Conservation (phyloP, 37 sponge, comb jelly and placozoan species). For the Axinella damicornis region DNA sequence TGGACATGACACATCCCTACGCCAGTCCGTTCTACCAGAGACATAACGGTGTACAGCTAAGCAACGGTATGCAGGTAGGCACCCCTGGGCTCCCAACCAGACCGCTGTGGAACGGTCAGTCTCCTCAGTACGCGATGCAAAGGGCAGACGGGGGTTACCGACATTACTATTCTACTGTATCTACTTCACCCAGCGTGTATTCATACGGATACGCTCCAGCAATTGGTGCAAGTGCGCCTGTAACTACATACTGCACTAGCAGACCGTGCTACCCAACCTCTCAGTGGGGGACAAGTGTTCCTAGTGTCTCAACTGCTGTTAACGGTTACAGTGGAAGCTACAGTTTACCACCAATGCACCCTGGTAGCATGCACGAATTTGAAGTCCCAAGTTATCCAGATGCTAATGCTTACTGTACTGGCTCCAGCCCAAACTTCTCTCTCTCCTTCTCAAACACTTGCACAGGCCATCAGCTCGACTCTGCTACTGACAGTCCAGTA, state of each 20-base stretch:
- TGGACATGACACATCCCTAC: slow-evolving; percentile 37
- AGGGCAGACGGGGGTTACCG: neutral
- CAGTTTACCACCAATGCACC: neutral
- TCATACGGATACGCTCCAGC: slow-evolving; percentile 34
- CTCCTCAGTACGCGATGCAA: slow-evolving; percentile 25
- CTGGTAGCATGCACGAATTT: slow-evolving; percentile 25
- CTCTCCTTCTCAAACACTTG: slow-evolving; percentile 31
- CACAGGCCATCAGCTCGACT: neutral
- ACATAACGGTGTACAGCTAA: slow-evolving; percentile 14
- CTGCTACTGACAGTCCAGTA: slow-evolving; percentile 43
- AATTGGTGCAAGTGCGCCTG: slow-evolving; percentile 8
- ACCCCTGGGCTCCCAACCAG: slow-evolving; percentile 16
- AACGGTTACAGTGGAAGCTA: neutral
- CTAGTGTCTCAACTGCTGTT: neutral
- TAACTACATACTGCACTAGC: neutral
- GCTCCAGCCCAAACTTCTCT: neutral
- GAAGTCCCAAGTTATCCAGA: neutral
- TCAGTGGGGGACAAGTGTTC: slow-evolving; percentile 9
- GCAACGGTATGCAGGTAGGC: neutral
- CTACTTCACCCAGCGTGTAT: slow-evolving; percentile 26
- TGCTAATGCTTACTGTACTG: neutral
- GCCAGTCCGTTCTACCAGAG: slow-evolving; percentile 27
- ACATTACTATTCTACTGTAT: slow-evolving; percentile 2
- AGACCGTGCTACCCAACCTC: slow-evolving; percentile 6
- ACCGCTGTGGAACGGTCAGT: slow-evolving; percentile 35